Evolutionary conservation across 2,888 invertebrate genomes (phyloP), one percentile per base, ranked within the genome.

Genomic region (Pheosia tremula): DNA sequence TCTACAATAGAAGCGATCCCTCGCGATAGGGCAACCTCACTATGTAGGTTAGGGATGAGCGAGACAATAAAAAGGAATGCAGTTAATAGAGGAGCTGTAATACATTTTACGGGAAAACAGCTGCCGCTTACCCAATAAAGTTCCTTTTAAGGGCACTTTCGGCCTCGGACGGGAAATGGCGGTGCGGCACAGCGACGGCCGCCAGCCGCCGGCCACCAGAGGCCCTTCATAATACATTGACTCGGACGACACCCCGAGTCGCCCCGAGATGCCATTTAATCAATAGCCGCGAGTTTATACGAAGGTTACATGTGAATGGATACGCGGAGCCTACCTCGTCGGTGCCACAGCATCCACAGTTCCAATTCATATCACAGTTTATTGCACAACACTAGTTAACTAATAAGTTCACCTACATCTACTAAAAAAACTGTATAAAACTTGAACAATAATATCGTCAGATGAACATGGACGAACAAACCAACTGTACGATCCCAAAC

Each of bases 41-140:
- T 24, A 45, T 56, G 62, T 68, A 70, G 75, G 73, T 78, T 71
- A 78, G 71, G 68, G 66, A 71, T 59, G 66, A 72, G 72, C 64
- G 67, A 68, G 67, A 64, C 68, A 72, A 78, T 75, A 79, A 76
- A 72, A 78, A 78, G 71, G 74, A 69, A 80, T 75, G 71, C 75
- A 75, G 74, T 72, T 79, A 81, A 79, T 70, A 74, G 77, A 82
- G 76, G 72, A 71, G 70, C 66, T 75, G 80, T 79, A 79, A 83
- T 84, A 81, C 78, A 82, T 84, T 85, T 82, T 84, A 84, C 80
- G 80, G 74, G 71, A 81, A 85, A 82, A 77, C 83, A 84, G 83
- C 84, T 81, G 83, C 74, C 67, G 57, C 78, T 83, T 79, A 84
- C 80, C 83, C 83, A 83, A 88, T 89, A 87, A 87, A 87, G 80